Percentiles rank a stretch among this genome's conserved stretches.
Conservation (phyloP, 2,888 invertebrate species). For the Pachycephus smyrnensis region DNA sequence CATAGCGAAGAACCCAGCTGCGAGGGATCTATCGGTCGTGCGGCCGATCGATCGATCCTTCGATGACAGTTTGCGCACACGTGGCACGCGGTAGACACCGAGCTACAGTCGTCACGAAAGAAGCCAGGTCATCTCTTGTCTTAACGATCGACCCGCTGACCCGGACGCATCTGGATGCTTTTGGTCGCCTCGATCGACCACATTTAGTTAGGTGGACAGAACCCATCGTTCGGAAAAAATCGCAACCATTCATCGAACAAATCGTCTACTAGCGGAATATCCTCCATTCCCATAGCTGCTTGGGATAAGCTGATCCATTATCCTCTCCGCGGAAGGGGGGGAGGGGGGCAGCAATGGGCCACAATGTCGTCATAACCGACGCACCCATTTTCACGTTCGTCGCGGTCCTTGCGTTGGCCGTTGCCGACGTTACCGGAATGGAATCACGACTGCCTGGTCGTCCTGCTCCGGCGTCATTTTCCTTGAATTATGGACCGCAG, state of each 20-base stretch:
- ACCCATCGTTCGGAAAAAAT: conserved; percentile 32
- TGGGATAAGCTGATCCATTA: conserved; percentile 56
- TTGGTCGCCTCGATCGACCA: too few species aligned
- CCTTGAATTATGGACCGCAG: conserved; percentile 49
- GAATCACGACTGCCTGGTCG: not conserved
- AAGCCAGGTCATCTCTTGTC: too few species aligned
- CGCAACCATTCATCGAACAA: conserved; percentile 47
- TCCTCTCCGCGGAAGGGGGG: conserved; percentile 22
- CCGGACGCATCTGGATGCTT: too few species aligned
- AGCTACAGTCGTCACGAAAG: too few species aligned
- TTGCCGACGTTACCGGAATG: too few species aligned
- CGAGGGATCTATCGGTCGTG: conserved; percentile 8
- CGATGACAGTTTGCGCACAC: not conserved
- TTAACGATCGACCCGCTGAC: too few species aligned
- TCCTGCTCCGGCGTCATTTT: not conserved
- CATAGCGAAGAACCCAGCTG: too few species aligned
- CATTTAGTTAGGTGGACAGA: too few species aligned
- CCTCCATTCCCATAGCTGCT: conserved; percentile 29
- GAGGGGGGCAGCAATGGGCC: too few species aligned
- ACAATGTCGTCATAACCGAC: too few species aligned
- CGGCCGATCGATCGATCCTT: conserved; percentile 21
- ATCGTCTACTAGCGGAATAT: conserved; percentile 34
- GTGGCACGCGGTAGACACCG: not conserved
- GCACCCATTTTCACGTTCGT: too few species aligned
- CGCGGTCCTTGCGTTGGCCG: too few species aligned